Evolutionary conservation across 92 coral and sea anemone species (phyloP), one percentile per base, ranked within the genome.

Genomic region (Epizoanthus ramosus): DNA sequence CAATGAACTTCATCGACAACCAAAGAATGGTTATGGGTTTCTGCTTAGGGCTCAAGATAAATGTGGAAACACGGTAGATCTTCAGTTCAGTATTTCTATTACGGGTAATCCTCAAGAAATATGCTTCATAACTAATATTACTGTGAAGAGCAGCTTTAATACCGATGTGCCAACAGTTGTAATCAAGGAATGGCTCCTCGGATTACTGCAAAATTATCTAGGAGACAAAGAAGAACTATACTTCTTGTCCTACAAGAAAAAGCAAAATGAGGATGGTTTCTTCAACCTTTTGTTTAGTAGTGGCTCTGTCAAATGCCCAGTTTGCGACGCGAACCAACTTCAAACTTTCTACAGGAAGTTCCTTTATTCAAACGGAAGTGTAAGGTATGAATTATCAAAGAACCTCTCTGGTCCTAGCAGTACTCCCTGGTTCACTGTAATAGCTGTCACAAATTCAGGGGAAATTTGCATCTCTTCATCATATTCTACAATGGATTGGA

Each of bases 1-100:
- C 16, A 63, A 57, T 43, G 87, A 84, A 47, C 58, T 39, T 22
- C 54, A 9, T 45, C 75, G 22, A 4, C 83, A 74, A 52, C 87
- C 87, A 8, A 56, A 84, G 66, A 52, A 71, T 84, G 83, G 87
- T 24, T 84, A 75, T 28, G 87, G 75, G 52, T 84, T 84, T 52
- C 6, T 74, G 7, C 59, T 84, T 39, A 75, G 60, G 65, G 87
- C 87, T n/a, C 59, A 47, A 33, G 87, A 84, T 53, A 74, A 64
- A 18, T 59, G 79, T 33, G 83, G 83, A 24, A 35, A 74, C 28
- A 84, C 73, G 18, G 72, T 81, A 21, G 79, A 66, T 17, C 43
- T 75, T 59, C 21, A 24, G 3, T 63, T 84, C 13, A 64, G 15
- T 58, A 22, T 84, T 14, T 18, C 45, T 9, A 71, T 71, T 13